Base-by-base conservation (phyloP, 2,888 invertebrate species). In the Halictus ligatus region DNA sequence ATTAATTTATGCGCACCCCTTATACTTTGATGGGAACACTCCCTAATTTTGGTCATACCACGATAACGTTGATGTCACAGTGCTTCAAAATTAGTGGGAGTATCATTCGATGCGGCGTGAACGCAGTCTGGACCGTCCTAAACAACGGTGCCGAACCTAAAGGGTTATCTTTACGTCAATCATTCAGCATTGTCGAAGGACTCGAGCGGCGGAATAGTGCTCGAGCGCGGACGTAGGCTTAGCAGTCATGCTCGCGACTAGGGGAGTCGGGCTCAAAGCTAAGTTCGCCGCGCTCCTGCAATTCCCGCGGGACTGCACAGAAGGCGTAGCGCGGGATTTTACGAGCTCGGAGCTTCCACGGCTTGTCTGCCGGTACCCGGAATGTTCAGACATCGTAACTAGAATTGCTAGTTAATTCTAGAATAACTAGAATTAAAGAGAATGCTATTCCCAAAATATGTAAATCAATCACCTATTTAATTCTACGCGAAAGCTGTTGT, bases 161-260 rank as follows among this genome's bases (percentile, higher is more conserved):
- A n/a, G n/a, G n/a, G n/a, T 58, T n/a, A n/a, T 58, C 58, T 58
- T n/a, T 58, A 12, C 12, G 12, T 12, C n/a, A 58, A 58, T 58
- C 58, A 58, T 58, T n/a, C 12, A 58, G n/a, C n/a, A n/a, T n/a
- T 12, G n/a, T n/a, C n/a, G n/a, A 58, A 58, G 58, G 58, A n/a
- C n/a, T 58, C n/a, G n/a, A 58, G 58, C n/a, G n/a, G n/a, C n/a
- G n/a, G n/a, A 58, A 58, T 58, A 58, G 58, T 58, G 58, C 58
- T 58, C n/a, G 58, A n/a, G n/a, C n/a, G 4, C 58, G n/a, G 54
- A 58, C 58, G n/a, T 58, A 58, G n/a, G 58, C 58, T 58, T 58
- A n/a, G 10, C 58, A n/a, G 58, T n/a, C 12, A 58, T 58, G 12
- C 21, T n/a, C 58, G 58, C n/a, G 58, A 58, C 12, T 10, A 58